Percentiles rank a stretch among this genome's conserved stretches.
Conservation (phyloP, 2,113 vertebrate species). For the Gila orcuttii region DNA sequence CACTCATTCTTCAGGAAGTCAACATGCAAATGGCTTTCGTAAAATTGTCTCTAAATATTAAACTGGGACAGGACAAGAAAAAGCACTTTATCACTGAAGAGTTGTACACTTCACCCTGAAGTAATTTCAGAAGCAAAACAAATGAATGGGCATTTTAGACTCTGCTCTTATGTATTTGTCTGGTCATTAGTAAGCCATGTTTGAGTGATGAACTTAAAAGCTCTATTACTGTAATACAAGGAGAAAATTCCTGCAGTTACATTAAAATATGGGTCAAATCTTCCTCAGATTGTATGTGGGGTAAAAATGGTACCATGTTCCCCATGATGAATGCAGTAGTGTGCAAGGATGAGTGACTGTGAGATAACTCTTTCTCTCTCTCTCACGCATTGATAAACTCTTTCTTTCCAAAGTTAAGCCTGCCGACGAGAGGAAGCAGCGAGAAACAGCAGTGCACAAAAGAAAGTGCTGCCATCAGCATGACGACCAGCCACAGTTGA, state of each 20-base stretch:
- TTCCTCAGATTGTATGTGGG: neutral
- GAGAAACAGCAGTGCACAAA: conserved; percentile 41
- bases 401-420: conserved; percentile 54
- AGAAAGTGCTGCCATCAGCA: conserved; percentile 55
- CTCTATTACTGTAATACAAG: neutral
- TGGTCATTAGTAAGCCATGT: neutral
- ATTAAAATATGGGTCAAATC: neutral
- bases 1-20: neutral
- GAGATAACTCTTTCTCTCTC: neutral
- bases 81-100: neutral
- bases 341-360: neutral
- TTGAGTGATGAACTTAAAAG: neutral
- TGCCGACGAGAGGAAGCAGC: conserved; percentile 57
- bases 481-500: conserved; percentile 1
- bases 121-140: neutral
- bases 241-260: no score
- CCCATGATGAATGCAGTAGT: neutral
- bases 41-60: neutral
- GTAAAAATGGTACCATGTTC: neutral
- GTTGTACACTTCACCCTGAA: neutral
- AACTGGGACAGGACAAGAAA: neutral
- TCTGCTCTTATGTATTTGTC: neutral
- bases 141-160: neutral
- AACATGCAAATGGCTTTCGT: neutral
- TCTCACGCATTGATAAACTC: conserved; percentile 19